These are phyloP conservation scores for Brotula barbata DNA, from an alignment of 2,797 vertebrate species.

Conservation along the genomic window DNA sequence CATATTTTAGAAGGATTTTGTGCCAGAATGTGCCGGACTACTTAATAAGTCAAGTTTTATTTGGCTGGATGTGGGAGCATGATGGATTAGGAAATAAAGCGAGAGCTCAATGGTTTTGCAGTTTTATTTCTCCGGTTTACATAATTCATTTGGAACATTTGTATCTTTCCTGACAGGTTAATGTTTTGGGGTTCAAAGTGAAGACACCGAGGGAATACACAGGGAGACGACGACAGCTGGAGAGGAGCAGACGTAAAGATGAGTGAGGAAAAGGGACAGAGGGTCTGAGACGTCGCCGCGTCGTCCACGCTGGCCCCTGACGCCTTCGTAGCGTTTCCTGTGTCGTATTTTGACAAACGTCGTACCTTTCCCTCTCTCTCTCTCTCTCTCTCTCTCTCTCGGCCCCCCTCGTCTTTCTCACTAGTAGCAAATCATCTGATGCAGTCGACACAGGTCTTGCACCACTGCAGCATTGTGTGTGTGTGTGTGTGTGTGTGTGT, in stretches of 20 bases:
- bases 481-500: no score
- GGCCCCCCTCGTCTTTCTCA: neutral
- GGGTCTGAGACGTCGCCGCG: conserved; percentile 64
- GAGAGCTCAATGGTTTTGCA: conserved; percentile 46
- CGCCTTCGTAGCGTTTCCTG: conserved; percentile 27
- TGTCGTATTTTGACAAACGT: conserved; percentile 54
- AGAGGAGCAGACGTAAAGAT: conserved; percentile 59
- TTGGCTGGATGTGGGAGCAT: conserved; percentile 49
- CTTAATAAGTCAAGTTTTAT: conserved; percentile 63
- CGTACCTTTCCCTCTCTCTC: conserved; percentile 10
- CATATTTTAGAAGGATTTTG: conserved; percentile 51
- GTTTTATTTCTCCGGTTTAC: conserved; percentile 66
- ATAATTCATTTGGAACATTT: conserved; percentile 69
- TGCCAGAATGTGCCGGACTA: conserved; percentile 47
- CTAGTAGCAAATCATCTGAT: conserved; percentile 24
- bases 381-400: conserved; percentile 8
- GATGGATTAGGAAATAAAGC: conserved; percentile 72
- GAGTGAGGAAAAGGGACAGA: conserved; percentile 48
- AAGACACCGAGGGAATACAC: conserved; percentile 57
- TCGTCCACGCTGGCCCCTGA: conserved; percentile 50
- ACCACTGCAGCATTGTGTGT: conserved; percentile 31
- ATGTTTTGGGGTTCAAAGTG: conserved; percentile 66
- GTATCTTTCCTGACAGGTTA: conserved; percentile 69
- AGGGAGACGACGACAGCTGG: conserved; percentile 56
- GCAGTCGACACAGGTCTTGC: conserved; percentile 37